phyloP scores from a whole-genome alignment of 2,888 invertebrate species.

The Cryptus viduatorius region DNA sequence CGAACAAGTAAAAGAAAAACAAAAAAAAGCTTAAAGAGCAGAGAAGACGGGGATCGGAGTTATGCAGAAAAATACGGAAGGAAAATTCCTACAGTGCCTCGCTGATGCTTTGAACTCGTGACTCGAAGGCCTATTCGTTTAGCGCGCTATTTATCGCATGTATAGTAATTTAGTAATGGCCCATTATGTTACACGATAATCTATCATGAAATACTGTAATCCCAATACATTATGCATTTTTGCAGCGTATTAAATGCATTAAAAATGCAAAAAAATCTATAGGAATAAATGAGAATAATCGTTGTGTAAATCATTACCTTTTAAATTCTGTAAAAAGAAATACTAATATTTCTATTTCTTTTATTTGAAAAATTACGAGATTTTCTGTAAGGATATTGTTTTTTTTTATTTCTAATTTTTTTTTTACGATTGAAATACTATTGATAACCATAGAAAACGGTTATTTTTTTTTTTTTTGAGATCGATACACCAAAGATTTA shows the following conservation, averaged over 20 bases:
- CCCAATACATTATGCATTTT: too few species aligned
- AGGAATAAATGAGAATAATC: too few species aligned
- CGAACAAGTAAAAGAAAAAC: conserved; percentile 26
- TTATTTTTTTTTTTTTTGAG: not conserved
- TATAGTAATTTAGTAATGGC: conserved; percentile 1
- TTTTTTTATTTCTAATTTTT: too few species aligned
- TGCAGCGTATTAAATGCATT: too few species aligned
- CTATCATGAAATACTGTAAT: too few species aligned
- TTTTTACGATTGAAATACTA: not conserved
- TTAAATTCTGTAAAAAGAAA: too few species aligned
- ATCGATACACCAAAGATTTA: not conserved
- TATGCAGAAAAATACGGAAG: conserved; percentile 6
- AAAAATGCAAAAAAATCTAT: too few species aligned
- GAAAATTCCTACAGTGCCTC: conserved; percentile 40
- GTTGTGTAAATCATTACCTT: too few species aligned
- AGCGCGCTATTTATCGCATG: conserved; percentile 1
- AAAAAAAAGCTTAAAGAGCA: conserved; percentile 1
- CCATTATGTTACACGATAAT: too few species aligned
- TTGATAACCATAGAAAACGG: not conserved
- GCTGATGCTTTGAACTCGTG: conserved; percentile 43
- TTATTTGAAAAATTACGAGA: too few species aligned
- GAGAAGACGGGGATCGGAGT: conserved; percentile 7
- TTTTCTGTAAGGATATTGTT: too few species aligned
- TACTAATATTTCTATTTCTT: too few species aligned
- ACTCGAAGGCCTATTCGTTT: conserved; percentile 23